Percentiles rank a stretch among this genome's conserved stretches.
Conservation (phyloP, 2,113 vertebrate species). For the Eulemur rufifrons region DNA sequence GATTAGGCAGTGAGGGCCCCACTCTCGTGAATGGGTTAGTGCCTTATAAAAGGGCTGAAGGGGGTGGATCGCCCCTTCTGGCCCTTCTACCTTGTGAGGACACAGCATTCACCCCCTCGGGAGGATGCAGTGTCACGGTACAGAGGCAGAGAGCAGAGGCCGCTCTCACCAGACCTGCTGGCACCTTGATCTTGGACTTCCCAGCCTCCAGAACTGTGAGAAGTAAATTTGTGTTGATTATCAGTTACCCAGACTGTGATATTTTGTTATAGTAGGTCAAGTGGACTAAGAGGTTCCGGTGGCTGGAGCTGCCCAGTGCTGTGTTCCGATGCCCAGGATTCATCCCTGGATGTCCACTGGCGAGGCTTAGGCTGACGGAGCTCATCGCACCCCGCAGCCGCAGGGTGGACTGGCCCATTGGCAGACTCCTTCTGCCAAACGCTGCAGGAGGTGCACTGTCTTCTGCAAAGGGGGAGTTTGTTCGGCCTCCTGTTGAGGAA, state of each 20-base stretch:
- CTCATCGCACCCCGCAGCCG: background rate
- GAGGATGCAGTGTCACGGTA: background rate
- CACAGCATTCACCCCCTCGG: background rate
- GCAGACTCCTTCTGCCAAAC: background rate
- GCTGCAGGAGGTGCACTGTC: no score
- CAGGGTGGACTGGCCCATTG: background rate
- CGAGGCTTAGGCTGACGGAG: background rate
- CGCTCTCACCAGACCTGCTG: background rate
- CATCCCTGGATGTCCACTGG: background rate
- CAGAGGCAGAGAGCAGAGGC: background rate
- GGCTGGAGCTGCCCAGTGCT: background rate
- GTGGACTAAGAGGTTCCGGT: rapidly evolving
- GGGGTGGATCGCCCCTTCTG: no score
- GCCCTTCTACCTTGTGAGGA: background rate
- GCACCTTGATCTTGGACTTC: background rate
- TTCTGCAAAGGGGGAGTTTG: background rate
- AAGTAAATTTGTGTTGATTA: background rate
- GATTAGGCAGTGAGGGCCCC: background rate
- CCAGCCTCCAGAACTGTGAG: background rate
- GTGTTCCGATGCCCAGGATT: background rate
- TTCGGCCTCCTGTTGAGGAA: background rate
- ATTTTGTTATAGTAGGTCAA: background rate
- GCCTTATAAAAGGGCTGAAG: background rate
- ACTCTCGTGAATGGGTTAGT: background rate
- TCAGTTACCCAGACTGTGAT: background rate